These are phyloP conservation scores for Trichonephila clavipes DNA, from an alignment of 1,140 invertebrate genomes.

Conservation along the genomic window DNA sequence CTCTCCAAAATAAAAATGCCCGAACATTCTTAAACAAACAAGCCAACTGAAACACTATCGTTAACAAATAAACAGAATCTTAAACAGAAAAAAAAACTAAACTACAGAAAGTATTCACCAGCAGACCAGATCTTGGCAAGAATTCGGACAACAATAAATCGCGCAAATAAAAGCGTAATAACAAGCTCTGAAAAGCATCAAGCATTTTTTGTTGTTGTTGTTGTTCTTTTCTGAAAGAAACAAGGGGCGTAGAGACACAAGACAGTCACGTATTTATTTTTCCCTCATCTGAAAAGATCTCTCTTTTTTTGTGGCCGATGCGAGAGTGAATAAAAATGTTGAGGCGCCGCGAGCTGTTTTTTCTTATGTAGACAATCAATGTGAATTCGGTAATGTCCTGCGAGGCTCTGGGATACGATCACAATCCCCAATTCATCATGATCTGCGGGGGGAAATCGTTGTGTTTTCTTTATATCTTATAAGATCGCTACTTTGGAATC, in stretches of 20 bases:
- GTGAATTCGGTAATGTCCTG: neutral
- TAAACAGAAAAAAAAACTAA: neutral
- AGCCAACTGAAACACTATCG: neutral
- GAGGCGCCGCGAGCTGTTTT: neutral
- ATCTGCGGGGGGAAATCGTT: neutral
- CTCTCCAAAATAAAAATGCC: neutral
- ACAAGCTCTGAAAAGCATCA: neutral
- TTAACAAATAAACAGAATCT: neutral
- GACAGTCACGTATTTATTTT: slow-evolving; percentile 22
- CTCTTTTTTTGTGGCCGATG: neutral
- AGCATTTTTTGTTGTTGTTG: no score
- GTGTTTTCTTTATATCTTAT: neutral
- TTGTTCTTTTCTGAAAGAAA: neutral
- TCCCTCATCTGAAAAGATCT: neutral
- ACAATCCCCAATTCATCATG: slow-evolving; percentile 21
- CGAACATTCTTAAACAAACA: neutral
- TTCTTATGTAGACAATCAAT: slow-evolving; percentile 16
- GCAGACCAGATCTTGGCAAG: neutral
- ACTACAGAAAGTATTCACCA: neutral
- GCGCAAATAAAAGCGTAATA: neutral
- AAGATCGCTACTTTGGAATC: neutral
- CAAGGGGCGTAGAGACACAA: neutral
- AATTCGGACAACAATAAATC: neutral
- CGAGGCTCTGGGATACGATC: neutral
- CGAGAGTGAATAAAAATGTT: neutral